Percentiles rank a stretch among this genome's conserved stretches.
phyloP scores from a whole-genome alignment of 2,888 invertebrate genomes.

The Apotomis turbidana region DNA sequence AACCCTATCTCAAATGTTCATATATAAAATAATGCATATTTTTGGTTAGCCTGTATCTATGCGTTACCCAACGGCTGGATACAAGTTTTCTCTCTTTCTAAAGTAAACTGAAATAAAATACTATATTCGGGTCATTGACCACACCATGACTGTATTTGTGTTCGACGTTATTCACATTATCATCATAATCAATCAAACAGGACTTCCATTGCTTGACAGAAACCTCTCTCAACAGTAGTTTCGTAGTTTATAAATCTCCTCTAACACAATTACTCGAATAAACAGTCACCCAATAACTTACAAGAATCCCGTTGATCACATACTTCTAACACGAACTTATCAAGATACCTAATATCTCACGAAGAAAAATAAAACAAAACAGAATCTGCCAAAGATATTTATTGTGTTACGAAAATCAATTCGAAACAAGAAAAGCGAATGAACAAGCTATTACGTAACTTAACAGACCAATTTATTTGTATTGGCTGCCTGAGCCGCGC shows the following conservation, averaged over 20 bases:
- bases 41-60: too few relatives aligned
- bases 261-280: background rate
- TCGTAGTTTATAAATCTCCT: background rate
- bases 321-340: background rate
- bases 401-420: conserved; percentile 35
- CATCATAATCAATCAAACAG: too few relatives aligned
- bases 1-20: too few relatives aligned
- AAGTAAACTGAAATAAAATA: too few relatives aligned
- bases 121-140: too few relatives aligned
- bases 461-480: conserved; percentile 41
- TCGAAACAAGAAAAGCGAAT: conserved; percentile 37
- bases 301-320: background rate
- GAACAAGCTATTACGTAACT: conserved; percentile 39
- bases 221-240: too few relatives aligned
- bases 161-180: too few relatives aligned
- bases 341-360: background rate
- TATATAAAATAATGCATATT: too few relatives aligned
- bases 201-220: too few relatives aligned
- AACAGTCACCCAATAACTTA: background rate
- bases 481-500: conserved; percentile 25
- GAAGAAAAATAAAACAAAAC: conserved; percentile 5
- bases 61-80: too few relatives aligned
- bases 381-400: conserved; percentile 2
- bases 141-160: too few relatives aligned
- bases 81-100: too few relatives aligned